Evolutionary conservation across 2,797 vertebrate genomes (phyloP), one percentile per base, ranked within the genome.

Genomic region (Lutjanus campechanus): DNA sequence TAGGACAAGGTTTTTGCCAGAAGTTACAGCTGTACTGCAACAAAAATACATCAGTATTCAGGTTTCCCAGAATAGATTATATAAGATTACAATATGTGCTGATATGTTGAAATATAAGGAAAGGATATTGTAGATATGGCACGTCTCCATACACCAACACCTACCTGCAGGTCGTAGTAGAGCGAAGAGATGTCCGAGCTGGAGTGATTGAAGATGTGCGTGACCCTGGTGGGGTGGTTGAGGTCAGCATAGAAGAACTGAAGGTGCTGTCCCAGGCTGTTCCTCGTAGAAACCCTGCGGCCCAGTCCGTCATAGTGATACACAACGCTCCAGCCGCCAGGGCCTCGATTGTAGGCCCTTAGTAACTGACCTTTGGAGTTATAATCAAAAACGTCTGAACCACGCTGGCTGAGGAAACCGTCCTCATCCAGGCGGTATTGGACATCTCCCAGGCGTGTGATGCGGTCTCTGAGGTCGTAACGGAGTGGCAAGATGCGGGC

Each of bases 201-300:
- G 82, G 98, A 99, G 92, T 99, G 98, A 81, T 99, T 99, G 90
- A 99, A 99, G 86, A 99, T 97, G 2, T 99, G 98, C 5, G 98
- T 99, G 91, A 99, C 95, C 77, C 98, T 96, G 0, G 97, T 96
- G 0, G 98, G 98, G 85, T 99, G 97, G 96, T 98, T 97, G 65
- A 99, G 97, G 92, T 99, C 97, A 2, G 98, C 98, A 17, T 99
- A 99, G 75, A 99, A 99, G 91, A 98, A 99, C 88, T 99, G 98
- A 19, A 99, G 96, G 69, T 99, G 98, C 85, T 99, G 98, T 29
- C 98, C 98, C 90, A 98, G 91, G 91, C 97, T 99, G 91, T 98
- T 99, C 91, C 98, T 97, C 11, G 96, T 96, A 74, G 98, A 99
- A 47, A 99, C 98, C 66, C 98, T 95, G 61, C 98, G 96, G 11